phyloP scores from a whole-genome alignment of 2,888 invertebrate genomes.

The Antitype chi region DNA sequence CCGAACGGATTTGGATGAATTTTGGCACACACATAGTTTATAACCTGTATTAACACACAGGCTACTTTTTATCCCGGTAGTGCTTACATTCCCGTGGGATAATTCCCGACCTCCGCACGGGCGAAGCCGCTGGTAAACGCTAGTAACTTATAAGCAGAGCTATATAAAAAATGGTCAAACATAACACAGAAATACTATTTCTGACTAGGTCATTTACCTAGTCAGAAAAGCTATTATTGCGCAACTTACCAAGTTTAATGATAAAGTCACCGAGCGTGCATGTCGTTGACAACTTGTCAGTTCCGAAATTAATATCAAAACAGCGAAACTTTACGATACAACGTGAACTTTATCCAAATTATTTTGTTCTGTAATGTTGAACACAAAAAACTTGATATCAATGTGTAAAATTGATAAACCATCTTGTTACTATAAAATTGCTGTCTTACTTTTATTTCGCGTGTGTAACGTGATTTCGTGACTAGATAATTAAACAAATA shows the following conservation, averaged over 20 bases:
- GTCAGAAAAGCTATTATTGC: constrained; percentile 13
- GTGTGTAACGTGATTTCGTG: constrained; percentile 42
- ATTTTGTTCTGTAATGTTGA: constrained; percentile 17
- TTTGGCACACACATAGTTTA: no score
- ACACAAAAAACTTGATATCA: constrained; percentile 18
- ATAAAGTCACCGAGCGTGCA: constrained; percentile 21
- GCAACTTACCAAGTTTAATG: constrained; percentile 13
- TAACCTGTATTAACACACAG: no score
- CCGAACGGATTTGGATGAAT: no score
- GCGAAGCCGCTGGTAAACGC: no score
- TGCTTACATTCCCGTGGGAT: no score
- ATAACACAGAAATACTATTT: not conserved
- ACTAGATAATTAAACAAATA: constrained; percentile 46
- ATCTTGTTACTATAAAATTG: constrained; percentile 33
- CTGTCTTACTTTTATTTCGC: constrained; percentile 41
- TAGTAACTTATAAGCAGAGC: not conserved
- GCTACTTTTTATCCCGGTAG: no score
- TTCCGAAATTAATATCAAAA: constrained; percentile 45
- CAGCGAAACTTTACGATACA: constrained; percentile 22
- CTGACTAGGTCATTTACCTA: no score
- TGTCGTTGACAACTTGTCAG: constrained; percentile 7
- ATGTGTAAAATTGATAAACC: constrained; percentile 42
- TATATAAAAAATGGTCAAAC: not conserved
- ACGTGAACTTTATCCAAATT: constrained; percentile 16
- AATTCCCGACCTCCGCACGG: no score